These are phyloP conservation scores for Pachycephala philippinensis DNA, from an alignment of 2,113 vertebrate species.

Conservation along the genomic window DNA sequence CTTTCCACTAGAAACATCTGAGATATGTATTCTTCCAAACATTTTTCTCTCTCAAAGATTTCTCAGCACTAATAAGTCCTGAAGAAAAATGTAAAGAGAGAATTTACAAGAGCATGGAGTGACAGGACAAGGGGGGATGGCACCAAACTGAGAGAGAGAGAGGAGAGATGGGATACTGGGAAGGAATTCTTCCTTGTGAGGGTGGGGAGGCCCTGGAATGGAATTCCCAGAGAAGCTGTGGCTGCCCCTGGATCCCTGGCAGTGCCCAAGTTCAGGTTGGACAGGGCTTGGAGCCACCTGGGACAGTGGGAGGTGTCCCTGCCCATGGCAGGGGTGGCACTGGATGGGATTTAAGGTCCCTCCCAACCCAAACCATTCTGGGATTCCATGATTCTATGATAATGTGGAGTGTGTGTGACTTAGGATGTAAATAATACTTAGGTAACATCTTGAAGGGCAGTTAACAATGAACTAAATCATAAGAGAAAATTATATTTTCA, in stretches of 20 bases:
- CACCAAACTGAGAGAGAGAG: not conserved
- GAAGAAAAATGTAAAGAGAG: not conserved
- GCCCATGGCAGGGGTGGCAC: not conserved
- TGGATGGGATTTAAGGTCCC: rapidly evolving
- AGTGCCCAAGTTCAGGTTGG: not conserved
- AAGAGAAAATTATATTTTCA: not conserved
- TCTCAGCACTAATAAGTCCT: not conserved
- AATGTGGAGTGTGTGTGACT: not conserved
- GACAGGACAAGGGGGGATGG: not conserved
- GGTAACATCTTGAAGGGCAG: not conserved
- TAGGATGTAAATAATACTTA: not conserved
- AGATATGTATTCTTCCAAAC: not conserved
- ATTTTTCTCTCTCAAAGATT: not conserved
- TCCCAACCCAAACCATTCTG: not conserved
- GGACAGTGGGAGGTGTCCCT: not conserved
- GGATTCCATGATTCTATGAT: no score
- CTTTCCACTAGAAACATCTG: not conserved
- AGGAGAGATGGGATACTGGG: not conserved
- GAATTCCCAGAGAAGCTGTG: not conserved
- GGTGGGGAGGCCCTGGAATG: not conserved
- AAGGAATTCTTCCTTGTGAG: rapidly evolving
- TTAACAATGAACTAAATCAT: not conserved
- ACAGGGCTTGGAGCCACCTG: not conserved
- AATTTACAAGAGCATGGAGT: rapidly evolving
- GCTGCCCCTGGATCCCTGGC: not conserved